These are phyloP conservation scores for Schizotus pectinicornis DNA, from an alignment of 2,888 invertebrate genomes.

Conservation along the genomic window DNA sequence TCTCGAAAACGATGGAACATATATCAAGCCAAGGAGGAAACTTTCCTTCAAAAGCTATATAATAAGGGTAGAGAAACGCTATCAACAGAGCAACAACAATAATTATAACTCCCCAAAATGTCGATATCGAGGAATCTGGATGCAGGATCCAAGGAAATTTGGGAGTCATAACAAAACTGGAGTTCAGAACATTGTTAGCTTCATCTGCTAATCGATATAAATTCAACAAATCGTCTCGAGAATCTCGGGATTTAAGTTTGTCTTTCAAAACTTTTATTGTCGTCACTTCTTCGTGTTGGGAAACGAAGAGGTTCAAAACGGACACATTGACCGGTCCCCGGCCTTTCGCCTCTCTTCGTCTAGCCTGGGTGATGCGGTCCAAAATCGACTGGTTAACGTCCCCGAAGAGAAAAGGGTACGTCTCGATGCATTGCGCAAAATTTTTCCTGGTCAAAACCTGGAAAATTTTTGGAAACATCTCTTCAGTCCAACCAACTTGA, in stretches of 20 bases:
- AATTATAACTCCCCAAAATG: constrained; percentile 62
- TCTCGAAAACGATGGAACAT: constrained; percentile 56
- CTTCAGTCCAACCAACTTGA: background rate
- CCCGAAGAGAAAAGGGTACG: constrained; percentile 32
- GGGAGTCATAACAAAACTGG: constrained; percentile 51
- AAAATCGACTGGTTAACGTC: constrained; percentile 26
- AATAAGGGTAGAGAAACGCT: constrained; percentile 61
- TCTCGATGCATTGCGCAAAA: constrained; percentile 34
- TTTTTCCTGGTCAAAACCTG: constrained; percentile 32
- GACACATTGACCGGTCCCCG: no score
- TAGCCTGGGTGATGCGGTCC: constrained; percentile 27
- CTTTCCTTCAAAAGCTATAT: constrained; percentile 57
- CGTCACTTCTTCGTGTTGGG: constrained; percentile 8
- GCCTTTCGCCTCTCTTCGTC: background rate
- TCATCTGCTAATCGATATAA: constrained; percentile 20
- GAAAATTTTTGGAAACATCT: background rate
- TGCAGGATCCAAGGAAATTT: constrained; percentile 62
- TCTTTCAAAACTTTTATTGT: constrained; percentile 26
- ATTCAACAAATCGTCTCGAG: constrained; percentile 6
- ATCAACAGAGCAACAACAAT: constrained; percentile 58
- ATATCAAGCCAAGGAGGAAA: constrained; percentile 59
- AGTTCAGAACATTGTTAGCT: no score
- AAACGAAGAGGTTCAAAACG: background rate
- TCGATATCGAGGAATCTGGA: constrained; percentile 58
- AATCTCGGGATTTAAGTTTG: constrained; percentile 6